Conservation (phyloP, 2,797 vertebrate genomes). For the Diglossa cyanea region DNA sequence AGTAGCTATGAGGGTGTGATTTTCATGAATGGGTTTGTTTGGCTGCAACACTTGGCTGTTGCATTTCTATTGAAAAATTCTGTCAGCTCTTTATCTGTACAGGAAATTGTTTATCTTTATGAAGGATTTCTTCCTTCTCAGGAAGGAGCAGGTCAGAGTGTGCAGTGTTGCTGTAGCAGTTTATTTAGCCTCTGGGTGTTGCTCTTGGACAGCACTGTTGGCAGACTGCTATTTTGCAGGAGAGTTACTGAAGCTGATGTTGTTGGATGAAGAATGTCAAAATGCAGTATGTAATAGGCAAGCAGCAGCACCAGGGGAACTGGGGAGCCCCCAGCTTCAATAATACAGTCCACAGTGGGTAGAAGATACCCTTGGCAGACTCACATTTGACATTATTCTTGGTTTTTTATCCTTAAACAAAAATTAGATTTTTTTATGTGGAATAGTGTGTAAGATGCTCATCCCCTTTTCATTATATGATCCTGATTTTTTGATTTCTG, state of each 20-base stretch:
- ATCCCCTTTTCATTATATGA: background rate
- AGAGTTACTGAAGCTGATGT: background rate
- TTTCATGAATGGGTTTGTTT: background rate
- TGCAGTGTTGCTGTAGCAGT: conserved; percentile 32
- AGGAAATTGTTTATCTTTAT: background rate
- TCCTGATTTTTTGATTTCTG: background rate
- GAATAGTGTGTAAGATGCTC: background rate
- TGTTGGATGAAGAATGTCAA: background rate
- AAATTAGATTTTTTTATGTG: background rate
- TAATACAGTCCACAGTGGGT: background rate
- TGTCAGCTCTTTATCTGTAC: background rate
- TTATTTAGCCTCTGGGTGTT: conserved; percentile 68
- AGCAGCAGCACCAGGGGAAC: background rate
- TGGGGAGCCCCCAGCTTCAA: background rate
- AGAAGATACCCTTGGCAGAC: background rate
- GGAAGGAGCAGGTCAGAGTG: background rate
- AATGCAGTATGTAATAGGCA: background rate
- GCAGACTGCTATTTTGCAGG: background rate
- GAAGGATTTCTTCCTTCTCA: background rate
- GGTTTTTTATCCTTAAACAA: background rate
- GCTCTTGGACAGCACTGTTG: conserved; percentile 31
- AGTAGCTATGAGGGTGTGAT: background rate
- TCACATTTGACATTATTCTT: background rate
- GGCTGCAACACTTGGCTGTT: background rate
- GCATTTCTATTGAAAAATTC: background rate